Evolutionary conservation across 2,113 vertebrate genomes (phyloP), one percentile per base, ranked within the genome.

Genomic region (Theristicus caerulescens): DNA sequence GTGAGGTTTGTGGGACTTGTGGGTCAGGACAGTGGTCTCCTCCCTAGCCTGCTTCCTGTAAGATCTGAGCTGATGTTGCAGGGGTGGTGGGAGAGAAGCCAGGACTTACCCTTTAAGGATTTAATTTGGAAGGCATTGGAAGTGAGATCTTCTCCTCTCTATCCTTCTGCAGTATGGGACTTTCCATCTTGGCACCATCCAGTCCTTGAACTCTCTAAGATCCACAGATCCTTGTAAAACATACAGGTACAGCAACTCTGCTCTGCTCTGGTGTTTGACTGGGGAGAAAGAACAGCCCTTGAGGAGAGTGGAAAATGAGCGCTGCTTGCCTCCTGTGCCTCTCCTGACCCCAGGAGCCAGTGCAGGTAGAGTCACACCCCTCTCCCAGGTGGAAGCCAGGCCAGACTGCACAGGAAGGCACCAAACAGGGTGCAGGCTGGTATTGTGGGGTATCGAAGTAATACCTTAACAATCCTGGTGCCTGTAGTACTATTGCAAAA

Each of bases 401-500:
- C 38, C 47, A 74, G n/a, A 32, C 40, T 67, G n/a, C 47, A 42
- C 16, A 49, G 21, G 34, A 77, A 69, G 52, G 29, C 20, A 77
- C 20, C 19, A 57, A 46, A 49, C 7, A 29, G 11, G 6, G 2
- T 82, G 24, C 52, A 32, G 11, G 20, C 12, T 77, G 22, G 4
- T 32, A 10, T 2, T 80, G 74, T 27, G 22, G 29, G 42, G 9
- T 62, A 24, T 66, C 19, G 10, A 17, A 80, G 22, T 40, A 66
- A n/a, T 36, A 22, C 17, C 21, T 66, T 61, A 78, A 64, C 19
- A 71, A 2, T 76, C 29, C 69, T 82, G 57, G 22, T 69, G 20
- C 34, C 62, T 55, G 9, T 46, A 20, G 34, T 38, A 17, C 0
- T 0, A n/a, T 13, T 49, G 16, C 32, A 59, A 52, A 85, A 55